phyloP scores from a whole-genome alignment of 2,888 invertebrate species.

The Camptogramma bilineatum region DNA sequence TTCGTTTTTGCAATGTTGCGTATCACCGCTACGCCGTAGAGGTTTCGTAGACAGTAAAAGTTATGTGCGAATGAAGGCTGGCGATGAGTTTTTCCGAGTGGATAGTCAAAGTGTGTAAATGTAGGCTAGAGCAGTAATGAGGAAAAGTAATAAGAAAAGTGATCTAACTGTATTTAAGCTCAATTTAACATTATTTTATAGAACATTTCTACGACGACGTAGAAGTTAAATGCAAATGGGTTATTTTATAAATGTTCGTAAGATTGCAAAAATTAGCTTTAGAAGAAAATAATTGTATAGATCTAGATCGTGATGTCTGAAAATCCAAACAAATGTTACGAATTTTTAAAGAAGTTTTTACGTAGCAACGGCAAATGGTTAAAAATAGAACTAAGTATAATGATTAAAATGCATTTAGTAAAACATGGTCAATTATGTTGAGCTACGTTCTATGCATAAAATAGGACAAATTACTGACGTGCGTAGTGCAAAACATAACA shows the following conservation, averaged over 20 bases:
- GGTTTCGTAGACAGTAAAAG: constrained; percentile 6
- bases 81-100: neutral
- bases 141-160: constrained; percentile 5
- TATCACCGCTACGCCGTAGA: constrained; percentile 18
- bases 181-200: neutral
- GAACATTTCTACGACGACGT: neutral
- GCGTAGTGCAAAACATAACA: constrained; percentile 12
- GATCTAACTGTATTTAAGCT: neutral
- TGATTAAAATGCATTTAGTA: neutral
- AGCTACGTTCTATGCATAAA: neutral
- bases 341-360: no score
- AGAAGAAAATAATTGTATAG: no score
- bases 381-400: no score
- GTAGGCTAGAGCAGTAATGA: neutral
- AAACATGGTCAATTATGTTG: neutral
- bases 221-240: no score
- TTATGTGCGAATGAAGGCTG: constrained; percentile 1
- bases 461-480: neutral
- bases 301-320: no score
- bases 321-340: no score
- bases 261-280: no score
- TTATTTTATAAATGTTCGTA: no score
- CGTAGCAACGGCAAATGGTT: no score
- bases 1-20: neutral
- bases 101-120: neutral